phyloP scores from a whole-genome alignment of 2,113 vertebrate species.

The Gambusia affinis region DNA sequence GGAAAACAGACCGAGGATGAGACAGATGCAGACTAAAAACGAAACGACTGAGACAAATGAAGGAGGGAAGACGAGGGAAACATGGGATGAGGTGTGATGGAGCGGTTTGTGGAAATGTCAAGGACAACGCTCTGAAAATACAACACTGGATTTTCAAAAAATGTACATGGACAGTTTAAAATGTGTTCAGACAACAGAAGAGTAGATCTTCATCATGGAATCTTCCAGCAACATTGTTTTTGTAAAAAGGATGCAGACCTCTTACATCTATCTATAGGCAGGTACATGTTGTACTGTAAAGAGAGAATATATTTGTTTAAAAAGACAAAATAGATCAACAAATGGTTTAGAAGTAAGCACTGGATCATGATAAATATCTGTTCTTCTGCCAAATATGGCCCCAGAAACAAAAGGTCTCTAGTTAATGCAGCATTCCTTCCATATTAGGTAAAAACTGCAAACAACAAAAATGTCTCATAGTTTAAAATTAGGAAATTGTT shows the following conservation, averaged over 20 bases:
- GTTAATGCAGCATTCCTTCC: not conserved
- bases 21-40: slow-evolving; percentile 20
- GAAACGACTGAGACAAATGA: not conserved
- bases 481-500: not conserved
- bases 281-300: not conserved
- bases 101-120: slow-evolving; percentile 1
- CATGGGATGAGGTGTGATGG: not conserved
- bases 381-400: not conserved
- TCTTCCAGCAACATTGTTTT: not conserved
- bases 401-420: not conserved
- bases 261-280: not conserved
- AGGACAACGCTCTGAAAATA: slow-evolving; percentile 11
- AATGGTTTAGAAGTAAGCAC: not conserved
- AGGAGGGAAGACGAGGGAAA: not conserved
- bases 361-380: not conserved
- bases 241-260: not conserved
- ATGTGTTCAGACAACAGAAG: not conserved
- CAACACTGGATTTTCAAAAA: not conserved
- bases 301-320: not conserved
- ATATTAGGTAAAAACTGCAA: not conserved
- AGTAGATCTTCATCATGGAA: not conserved
- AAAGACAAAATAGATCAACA: not conserved
- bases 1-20: not conserved
- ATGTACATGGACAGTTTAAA: not conserved
- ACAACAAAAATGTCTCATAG: too few relatives aligned